Base-by-base conservation (phyloP, 2,888 invertebrate genomes). In the Syrista parreyssii region DNA sequence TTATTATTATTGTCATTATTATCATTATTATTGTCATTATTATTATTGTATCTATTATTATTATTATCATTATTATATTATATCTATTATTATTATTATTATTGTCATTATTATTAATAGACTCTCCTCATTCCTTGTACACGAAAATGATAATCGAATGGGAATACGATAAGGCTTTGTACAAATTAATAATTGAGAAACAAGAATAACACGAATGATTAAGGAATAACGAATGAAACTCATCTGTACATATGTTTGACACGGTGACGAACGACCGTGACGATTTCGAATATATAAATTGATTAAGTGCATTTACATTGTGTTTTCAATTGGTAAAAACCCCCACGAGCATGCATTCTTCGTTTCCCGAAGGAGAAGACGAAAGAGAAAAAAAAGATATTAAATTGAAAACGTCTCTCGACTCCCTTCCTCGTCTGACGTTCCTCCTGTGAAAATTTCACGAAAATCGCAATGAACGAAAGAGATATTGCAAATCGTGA, bases 281-380 rank as follows among this genome's bases (percentile, higher is more conserved):
- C 79, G 82, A 77, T 82, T 84, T 84, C 82, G 83, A 85, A 87
- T 84, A 84, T 80, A 84, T 78, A 82, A 82, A 85, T 82, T 80
- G 80, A 83, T 79, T 82, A 86, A 86, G 82, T 84, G 78, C 79
- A 86, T 80, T 79, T 82, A 71, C 79, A 82, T 81, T 86, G 86
- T 88, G 82, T 89, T 87, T 86, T 85, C 80, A 85, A 86, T 86
- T 82, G 71, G 75, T 81, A 32, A 11, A 1, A 11, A 32, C 3
- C 71, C 71, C 32, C 23, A 4, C n/a, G n/a, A 4, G 4, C 15
- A 23, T 71, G 31, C 31, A 12, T 71, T 32, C 71, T 15, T 31
- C 71, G 31, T 71, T 71, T 71, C 31, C 71, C 31, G 6, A 55
- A 55, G 71, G 33, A 15, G 68, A 36, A 4, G 12, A 36, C 1